A percentile compares a stretch with the other conserved stretches of the same genome.
Evolutionary conservation across 2,888 invertebrate genomes (phyloP).

Genomic region (Belgica antarctica): DNA sequence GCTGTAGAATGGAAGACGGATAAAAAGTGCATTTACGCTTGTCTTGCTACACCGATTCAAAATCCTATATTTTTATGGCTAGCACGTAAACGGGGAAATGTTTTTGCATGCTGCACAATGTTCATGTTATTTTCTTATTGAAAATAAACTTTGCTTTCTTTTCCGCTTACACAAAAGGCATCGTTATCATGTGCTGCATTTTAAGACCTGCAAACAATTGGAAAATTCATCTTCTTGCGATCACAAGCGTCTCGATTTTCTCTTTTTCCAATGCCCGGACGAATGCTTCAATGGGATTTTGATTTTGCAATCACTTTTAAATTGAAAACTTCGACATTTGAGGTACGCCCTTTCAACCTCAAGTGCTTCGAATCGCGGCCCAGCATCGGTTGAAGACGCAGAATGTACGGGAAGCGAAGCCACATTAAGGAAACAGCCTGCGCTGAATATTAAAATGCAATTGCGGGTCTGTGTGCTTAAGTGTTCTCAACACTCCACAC

Average conservation of each 20-base stretch:
- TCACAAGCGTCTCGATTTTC: too few species aligned
- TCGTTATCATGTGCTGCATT: not conserved
- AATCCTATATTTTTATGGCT: not conserved
- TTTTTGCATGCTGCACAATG: not conserved
- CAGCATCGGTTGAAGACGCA: too few species aligned
- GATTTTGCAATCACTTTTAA: not conserved
- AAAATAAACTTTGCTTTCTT: not conserved
- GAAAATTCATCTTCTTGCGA: not conserved
- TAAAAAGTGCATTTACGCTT: not conserved
- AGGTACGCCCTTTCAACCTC: not conserved
- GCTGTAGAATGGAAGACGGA: too few species aligned
- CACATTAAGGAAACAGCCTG: not conserved
- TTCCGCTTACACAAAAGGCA: not conserved
- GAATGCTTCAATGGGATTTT: too few species aligned
- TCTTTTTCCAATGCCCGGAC: not conserved
- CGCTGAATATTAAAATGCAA: not conserved
- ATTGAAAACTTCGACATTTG: not conserved
- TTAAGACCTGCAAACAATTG: not conserved
- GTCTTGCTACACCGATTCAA: not conserved
- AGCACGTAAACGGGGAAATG: not conserved
- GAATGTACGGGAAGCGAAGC: not conserved
- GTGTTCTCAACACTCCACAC: slow-evolving; percentile 1
- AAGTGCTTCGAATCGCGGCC: not conserved
- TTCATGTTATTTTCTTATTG: too few species aligned
- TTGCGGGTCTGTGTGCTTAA: slow-evolving; percentile 13